Conservation (phyloP, 2,113 vertebrate species). For the Bubo bubo region DNA sequence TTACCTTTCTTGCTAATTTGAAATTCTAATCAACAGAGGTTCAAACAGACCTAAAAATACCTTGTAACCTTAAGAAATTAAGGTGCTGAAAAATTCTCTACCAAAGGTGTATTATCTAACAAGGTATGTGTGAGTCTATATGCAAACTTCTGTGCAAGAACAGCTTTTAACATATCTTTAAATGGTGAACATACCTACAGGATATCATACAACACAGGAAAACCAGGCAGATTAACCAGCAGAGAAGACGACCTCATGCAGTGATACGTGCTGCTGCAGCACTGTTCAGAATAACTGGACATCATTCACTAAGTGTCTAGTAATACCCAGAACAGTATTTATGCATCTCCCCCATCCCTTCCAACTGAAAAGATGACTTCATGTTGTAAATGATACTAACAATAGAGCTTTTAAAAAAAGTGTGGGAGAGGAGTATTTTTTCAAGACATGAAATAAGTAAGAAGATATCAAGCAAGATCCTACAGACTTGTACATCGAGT, state of each 20-base stretch:
- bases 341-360: background rate
- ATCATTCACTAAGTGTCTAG: background rate
- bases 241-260: background rate
- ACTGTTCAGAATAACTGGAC: background rate
- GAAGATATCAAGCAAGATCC: background rate
- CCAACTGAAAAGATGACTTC: background rate
- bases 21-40: constrained; percentile 43
- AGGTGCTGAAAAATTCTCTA: background rate
- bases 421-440: background rate
- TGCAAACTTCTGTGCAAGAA: background rate
- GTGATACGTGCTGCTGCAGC: background rate
- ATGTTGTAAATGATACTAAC: background rate
- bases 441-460: background rate
- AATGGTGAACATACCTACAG: background rate
- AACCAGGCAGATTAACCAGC: background rate
- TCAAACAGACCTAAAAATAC: constrained; percentile 33
- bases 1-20: constrained; percentile 16
- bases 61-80: background rate
- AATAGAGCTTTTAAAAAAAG: background rate
- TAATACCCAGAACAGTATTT: background rate
- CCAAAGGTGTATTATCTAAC: background rate
- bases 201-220: background rate
- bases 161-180: background rate
- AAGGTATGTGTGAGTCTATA: background rate
- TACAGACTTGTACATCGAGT: background rate